phyloP scores from a whole-genome alignment of 2,797 vertebrate genomes.

The Rousettus madagascariensis region DNA sequence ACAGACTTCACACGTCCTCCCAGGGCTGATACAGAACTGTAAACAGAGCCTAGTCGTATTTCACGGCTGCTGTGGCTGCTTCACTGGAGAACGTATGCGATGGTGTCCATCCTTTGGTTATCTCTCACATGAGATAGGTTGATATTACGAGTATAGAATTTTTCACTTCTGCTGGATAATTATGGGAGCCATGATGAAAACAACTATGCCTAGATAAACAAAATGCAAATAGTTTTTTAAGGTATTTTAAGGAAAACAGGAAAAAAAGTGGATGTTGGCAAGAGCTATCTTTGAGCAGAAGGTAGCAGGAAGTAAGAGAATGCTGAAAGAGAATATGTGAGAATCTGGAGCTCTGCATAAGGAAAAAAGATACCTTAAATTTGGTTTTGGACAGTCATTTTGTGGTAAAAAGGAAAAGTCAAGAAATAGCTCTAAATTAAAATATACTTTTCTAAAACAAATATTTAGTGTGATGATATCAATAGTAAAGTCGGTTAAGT shows the following conservation, averaged over 20 bases:
- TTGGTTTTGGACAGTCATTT: background rate
- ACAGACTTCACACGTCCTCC: background rate
- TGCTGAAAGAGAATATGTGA: background rate
- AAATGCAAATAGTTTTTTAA: background rate
- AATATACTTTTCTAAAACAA: background rate
- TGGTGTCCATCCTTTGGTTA: too few relatives aligned
- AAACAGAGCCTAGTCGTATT: accelerated
- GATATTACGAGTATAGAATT: background rate
- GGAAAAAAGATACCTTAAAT: background rate
- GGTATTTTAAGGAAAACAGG: background rate
- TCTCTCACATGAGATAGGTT: background rate
- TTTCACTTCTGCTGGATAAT: background rate
- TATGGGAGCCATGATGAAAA: background rate
- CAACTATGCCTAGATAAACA: background rate
- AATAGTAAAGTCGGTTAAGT: accelerated
- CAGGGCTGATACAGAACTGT: accelerated
- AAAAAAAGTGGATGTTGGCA: background rate
- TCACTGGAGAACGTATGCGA: accelerated
- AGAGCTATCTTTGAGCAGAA: background rate
- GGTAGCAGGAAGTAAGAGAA: background rate
- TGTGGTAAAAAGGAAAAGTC: background rate
- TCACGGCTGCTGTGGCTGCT: accelerated
- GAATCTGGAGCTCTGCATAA: background rate
- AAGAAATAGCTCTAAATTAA: background rate
- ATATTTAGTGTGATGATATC: background rate